Evolutionary conservation across 2,888 invertebrate genomes (phyloP), one percentile per base, ranked within the genome.

Genomic region (Andrena flavipes): DNA sequence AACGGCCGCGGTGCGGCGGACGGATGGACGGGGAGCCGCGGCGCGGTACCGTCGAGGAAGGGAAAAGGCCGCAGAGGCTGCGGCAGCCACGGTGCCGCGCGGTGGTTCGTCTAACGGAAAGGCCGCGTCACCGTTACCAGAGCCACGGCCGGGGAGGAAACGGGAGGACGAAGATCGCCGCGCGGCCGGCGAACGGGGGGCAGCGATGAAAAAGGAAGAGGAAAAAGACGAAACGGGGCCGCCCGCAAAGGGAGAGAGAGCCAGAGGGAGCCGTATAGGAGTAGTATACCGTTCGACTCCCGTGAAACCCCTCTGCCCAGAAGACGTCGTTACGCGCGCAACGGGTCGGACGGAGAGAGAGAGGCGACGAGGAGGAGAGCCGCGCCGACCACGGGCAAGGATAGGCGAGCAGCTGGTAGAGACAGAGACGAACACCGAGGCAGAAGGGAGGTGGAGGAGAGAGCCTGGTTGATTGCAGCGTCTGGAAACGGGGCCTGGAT

Each of bases 101-200:
- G 74, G 75, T 81, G 78, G 74, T 76, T 83, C 76, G 90, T 71
- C 79, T 89, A 89, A 89, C 90, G 90, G 87, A 88, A 86, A 85
- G 85, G 79, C 71, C 72, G 77, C 87, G 80, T 88, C 85, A 86
- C 90, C 87, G 86, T 89, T 88, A 87, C 82, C 78, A 82, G 83
- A 85, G 84, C 84, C 83, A 63, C 29, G 30, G 80, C 80, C 77
- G 80, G 77, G 82, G 79, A 80, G 74, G 76, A 82, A 88, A 80
- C 71, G 63, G 60, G 63, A 84, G 16, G 48, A 73, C 67, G 48
- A 13, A 29, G 33, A 26, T 20, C 48, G 76, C 86, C 51, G 48
- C 59, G 23, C 64, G 49, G 51, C 26, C 49, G 71, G 49, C 56
- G 49, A 56, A 51, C 68, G 77, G 62, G 71, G 80, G 42, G 42